These are phyloP conservation scores for Prionace glauca DNA, from an alignment of 2,797 vertebrate species.

Conservation along the genomic window DNA sequence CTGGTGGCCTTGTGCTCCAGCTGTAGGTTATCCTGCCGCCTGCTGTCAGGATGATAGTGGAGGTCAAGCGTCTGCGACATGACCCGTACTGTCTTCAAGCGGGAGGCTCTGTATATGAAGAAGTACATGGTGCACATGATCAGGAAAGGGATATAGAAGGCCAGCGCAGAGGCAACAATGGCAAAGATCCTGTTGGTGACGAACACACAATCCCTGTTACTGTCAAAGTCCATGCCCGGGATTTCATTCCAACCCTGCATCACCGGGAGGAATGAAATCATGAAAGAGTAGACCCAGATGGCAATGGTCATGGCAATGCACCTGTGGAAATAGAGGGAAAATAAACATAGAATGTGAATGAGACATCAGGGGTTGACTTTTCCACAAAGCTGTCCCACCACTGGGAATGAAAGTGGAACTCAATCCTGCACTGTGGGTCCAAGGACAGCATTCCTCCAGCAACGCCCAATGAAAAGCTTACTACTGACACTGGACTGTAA, in stretches of 20 bases:
- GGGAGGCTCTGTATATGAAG: constrained; percentile 60
- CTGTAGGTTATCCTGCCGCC: constrained; percentile 57
- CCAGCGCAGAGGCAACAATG: constrained; percentile 56
- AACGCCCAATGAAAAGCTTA: too few relatives aligned
- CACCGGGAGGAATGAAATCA: constrained; percentile 59
- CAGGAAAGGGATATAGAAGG: constrained; percentile 55
- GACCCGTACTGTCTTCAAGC: constrained; percentile 56
- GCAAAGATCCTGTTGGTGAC: constrained; percentile 62
- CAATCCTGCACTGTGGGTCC: too few relatives aligned
- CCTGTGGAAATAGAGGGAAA: background rate
- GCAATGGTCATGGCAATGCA: constrained; percentile 47
- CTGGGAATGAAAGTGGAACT: too few relatives aligned
- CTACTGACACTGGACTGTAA: too few relatives aligned
- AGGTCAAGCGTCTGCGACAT: constrained; percentile 56
- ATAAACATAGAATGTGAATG: background rate
- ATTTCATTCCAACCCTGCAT: constrained; percentile 65
- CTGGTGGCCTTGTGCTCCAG: constrained; percentile 59
- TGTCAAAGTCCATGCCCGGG: constrained; percentile 53
- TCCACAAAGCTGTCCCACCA: too few relatives aligned
- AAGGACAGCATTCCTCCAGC: too few relatives aligned
- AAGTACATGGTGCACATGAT: constrained; percentile 63
- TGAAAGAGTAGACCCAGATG: constrained; percentile 58
- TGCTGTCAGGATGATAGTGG: constrained; percentile 61
- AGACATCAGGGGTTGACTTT: background rate
- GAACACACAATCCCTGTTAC: constrained; percentile 53